A percentile compares a stretch with the other conserved stretches of the same genome.
Conservation (phyloP, 2,888 invertebrate genomes). For the Amblyjoppa fuscipennis region DNA sequence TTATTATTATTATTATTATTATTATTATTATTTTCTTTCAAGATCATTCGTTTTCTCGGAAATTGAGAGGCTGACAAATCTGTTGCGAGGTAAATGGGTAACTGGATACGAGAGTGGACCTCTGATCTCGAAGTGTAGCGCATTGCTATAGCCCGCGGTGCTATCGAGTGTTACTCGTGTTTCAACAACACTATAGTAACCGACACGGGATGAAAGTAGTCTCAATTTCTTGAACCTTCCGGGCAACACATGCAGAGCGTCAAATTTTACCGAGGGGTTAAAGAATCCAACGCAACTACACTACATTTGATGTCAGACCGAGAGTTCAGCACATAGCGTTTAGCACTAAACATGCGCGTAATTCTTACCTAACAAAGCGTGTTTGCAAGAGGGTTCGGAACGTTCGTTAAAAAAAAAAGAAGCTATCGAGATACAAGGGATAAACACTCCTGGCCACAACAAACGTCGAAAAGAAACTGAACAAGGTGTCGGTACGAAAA, state of each 20-base stretch:
- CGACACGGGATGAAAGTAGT: neutral
- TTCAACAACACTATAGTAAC: conserved; percentile 24
- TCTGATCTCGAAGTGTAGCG: conserved; percentile 9
- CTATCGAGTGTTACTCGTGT: conserved; percentile 45
- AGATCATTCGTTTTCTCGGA: conserved; percentile 20
- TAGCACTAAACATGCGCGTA: neutral
- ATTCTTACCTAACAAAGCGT: conserved; percentile 27
- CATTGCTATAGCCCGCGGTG: conserved; percentile 9
- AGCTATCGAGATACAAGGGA: neutral
- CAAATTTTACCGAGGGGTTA: neutral
- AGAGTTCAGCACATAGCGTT: neutral
- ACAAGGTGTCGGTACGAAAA: conserved; percentile 62
- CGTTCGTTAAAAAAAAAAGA: neutral
- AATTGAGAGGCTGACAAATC: conserved; percentile 16
- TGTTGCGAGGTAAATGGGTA: conserved; percentile 58
- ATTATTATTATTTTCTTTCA: neutral
- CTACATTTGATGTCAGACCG: neutral
- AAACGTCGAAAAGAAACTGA: conserved; percentile 66
- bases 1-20: neutral
- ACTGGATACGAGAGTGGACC: conserved; percentile 59
- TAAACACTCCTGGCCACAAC: conserved; percentile 54
- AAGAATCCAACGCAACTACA: neutral
- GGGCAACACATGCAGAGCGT: neutral
- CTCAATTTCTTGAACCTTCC: neutral
- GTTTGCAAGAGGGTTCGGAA: neutral